These are phyloP conservation scores for Ptycholaimellus sp. DNA, from an alignment of 2,888 invertebrate genomes.

Conservation along the genomic window DNA sequence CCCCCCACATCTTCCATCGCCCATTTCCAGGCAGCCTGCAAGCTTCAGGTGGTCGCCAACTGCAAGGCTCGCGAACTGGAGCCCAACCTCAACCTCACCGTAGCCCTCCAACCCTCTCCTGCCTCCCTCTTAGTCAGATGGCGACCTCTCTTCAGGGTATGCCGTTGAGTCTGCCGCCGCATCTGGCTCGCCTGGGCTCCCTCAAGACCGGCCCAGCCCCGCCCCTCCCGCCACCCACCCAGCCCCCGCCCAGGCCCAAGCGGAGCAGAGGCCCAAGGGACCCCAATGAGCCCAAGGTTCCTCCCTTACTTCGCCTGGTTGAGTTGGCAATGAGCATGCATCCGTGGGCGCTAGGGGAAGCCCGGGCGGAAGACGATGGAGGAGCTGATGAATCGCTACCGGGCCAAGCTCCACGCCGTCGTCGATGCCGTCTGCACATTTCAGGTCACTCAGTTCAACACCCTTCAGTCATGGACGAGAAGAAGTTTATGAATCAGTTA, in stretches of 20 bases:
- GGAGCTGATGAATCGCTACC: slow-evolving; percentile 15
- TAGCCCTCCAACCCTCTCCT: too few relatives aligned
- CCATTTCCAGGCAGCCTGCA: slow-evolving; percentile 45
- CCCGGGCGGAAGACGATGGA: slow-evolving; percentile 17
- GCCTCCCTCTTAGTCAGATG: too few relatives aligned
- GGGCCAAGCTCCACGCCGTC: slow-evolving; percentile 50
- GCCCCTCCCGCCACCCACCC: not conserved
- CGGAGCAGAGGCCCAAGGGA: slow-evolving; percentile 6
- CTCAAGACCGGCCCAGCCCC: not conserved
- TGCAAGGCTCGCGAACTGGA: slow-evolving; percentile 11
- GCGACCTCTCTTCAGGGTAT: too few relatives aligned
- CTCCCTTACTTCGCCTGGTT: too few relatives aligned
- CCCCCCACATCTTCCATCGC: too few relatives aligned
- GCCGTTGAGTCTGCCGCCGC: too few relatives aligned
- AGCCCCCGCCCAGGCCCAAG: slow-evolving; percentile 8
- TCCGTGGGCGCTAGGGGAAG: slow-evolving; percentile 7
- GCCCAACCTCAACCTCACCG: slow-evolving; percentile 9
- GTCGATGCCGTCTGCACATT: slow-evolving; percentile 43
- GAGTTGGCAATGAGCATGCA: too few relatives aligned
- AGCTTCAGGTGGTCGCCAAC: slow-evolving; percentile 32
- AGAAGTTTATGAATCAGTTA: too few relatives aligned
- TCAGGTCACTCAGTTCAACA: too few relatives aligned
- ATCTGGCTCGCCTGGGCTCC: too few relatives aligned
- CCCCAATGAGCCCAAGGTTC: slow-evolving; percentile 5
- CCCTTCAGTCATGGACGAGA: too few relatives aligned